These are phyloP conservation scores for Musca domestica DNA, from an alignment of 1,140 invertebrate genomes.

Conservation along the genomic window DNA sequence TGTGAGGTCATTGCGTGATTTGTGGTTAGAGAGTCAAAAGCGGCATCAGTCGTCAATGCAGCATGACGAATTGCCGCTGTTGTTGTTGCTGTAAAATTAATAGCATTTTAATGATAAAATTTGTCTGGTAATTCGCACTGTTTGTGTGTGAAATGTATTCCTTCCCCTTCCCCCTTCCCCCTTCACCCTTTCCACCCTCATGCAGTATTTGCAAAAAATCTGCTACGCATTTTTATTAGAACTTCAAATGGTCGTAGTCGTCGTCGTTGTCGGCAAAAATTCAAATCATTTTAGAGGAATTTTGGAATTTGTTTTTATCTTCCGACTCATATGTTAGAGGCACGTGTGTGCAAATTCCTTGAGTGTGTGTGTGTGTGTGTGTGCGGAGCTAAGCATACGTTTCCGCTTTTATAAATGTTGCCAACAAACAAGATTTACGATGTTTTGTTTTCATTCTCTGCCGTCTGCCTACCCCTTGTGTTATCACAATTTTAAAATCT, in stretches of 20 bases:
- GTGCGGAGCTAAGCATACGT: not conserved
- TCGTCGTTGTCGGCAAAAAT: not conserved
- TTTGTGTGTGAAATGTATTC: not conserved
- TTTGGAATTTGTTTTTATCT: constrained; percentile 16
- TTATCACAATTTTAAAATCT: too few relatives aligned
- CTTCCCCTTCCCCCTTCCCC: not conserved
- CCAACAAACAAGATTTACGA: too few relatives aligned
- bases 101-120: constrained; percentile 22
- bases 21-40: not conserved
- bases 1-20: constrained; percentile 1
- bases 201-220: not conserved
- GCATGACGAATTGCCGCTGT: constrained; percentile 9
- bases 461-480: too few relatives aligned
- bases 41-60: constrained; percentile 19
- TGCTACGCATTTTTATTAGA: constrained; percentile 16
- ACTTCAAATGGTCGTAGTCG: not conserved
- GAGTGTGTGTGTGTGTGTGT: not conserved
- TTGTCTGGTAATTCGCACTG: constrained; percentile 10
- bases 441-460: too few relatives aligned
- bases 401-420: constrained; percentile 4
- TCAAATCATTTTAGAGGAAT: constrained; percentile 5
- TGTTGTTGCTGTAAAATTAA: constrained; percentile 7
- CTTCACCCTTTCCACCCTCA: not conserved
- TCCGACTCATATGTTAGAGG: constrained; percentile 3
- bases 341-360: not conserved